phyloP scores from a whole-genome alignment of 2,113 vertebrate species.

The Cololabis saira region DNA sequence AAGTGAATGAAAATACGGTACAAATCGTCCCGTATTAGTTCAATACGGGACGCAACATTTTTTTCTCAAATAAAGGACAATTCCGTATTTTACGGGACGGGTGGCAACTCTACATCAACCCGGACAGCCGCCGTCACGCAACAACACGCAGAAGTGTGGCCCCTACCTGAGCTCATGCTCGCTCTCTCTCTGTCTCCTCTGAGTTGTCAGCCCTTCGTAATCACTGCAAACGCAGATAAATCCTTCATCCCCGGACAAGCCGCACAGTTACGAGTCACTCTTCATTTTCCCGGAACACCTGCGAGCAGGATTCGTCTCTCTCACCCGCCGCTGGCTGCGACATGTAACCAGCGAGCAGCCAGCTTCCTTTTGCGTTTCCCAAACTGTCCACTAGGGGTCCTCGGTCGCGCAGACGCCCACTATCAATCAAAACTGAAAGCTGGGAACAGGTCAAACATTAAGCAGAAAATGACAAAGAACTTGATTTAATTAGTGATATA shows the following conservation, averaged over 20 bases:
- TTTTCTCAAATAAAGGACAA: too few species aligned
- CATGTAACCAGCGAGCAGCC: fast-evolving
- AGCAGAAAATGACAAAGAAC: neutral
- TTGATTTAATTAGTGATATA: neutral
- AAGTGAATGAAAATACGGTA: too few species aligned
- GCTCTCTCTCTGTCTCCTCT: neutral
- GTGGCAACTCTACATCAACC: neutral
- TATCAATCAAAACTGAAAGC: too few species aligned
- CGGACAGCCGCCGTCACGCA: neutral
- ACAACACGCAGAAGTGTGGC: neutral
- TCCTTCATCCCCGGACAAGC: neutral
- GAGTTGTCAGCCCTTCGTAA: neutral
- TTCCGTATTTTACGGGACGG: too few species aligned
- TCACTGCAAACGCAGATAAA: slow-evolving; percentile 1
- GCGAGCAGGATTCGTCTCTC: neutral
- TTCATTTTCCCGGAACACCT: slow-evolving; percentile 1
- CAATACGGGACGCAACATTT: neutral
- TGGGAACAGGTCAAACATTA: neutral
- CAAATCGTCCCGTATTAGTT: neutral
- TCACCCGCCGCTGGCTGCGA: neutral
- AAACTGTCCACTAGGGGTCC: slow-evolving; percentile 45
- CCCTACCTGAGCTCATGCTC: slow-evolving; percentile 65
- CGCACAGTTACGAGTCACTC: neutral
- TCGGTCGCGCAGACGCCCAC: neutral
- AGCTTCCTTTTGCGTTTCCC: slow-evolving; percentile 20